Conservation (phyloP, 2,888 invertebrate species). For the Mythimna impura region DNA sequence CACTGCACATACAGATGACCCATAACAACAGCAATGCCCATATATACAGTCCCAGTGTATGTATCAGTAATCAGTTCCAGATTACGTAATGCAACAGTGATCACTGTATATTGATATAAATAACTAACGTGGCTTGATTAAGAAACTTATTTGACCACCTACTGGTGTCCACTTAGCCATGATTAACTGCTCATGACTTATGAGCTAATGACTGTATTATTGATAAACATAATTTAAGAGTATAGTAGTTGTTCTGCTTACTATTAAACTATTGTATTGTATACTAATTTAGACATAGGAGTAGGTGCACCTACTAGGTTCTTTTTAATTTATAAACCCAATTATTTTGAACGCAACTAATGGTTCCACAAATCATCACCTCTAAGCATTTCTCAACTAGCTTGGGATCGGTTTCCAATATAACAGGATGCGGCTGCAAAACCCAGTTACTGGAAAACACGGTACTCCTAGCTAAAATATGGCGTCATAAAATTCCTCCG, state of each 20-base stretch:
- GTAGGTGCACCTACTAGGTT: background rate
- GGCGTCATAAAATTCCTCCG: no score
- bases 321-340: no score
- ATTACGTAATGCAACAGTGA: conserved; percentile 27
- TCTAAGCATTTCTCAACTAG: no score
- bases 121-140: conserved; percentile 16
- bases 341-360: no score
- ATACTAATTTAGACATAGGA: background rate
- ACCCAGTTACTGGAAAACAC: no score
- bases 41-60: background rate
- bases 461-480: no score
- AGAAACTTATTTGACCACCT: conserved; percentile 8
- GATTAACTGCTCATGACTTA: conserved; percentile 14
- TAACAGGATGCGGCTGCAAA: no score
- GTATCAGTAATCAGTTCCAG: conserved; percentile 7
- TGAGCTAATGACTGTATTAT: background rate
- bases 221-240: conserved; percentile 9
- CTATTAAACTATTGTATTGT: background rate
- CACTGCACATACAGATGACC: conserved; percentile 17
- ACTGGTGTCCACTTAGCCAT: background rate
- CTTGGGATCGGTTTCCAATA: no score
- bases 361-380: no score
- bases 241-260: background rate
- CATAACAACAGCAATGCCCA: conserved; percentile 7
- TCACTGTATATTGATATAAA: conserved; percentile 11